These are phyloP conservation scores for Megaptera novaeangliae DNA, from an alignment of 2,113 vertebrate species.

Conservation along the genomic window DNA sequence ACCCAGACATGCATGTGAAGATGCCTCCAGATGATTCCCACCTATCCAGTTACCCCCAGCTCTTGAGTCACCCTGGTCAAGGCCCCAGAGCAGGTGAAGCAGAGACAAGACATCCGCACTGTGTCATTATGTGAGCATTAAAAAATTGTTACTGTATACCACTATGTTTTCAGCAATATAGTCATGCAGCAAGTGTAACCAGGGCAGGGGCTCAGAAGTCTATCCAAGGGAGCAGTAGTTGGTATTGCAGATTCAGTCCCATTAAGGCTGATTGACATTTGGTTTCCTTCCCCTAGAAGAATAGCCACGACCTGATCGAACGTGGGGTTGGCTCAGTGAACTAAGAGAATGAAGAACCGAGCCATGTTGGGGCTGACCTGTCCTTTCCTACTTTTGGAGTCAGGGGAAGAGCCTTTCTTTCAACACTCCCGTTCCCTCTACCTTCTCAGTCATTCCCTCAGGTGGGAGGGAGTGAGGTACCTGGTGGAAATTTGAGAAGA, in stretches of 20 bases:
- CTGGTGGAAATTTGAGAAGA: not conserved
- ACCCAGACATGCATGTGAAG: not conserved
- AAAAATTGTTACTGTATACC: not conserved
- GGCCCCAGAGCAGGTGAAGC: not conserved
- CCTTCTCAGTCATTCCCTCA: not conserved
- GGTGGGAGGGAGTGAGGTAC: not conserved
- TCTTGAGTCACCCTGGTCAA: too few species aligned
- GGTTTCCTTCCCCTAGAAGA: not conserved
- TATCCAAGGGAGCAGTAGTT: accelerated
- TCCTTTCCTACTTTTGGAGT: too few species aligned
- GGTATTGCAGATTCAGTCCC: not conserved
- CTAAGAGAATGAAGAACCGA: not conserved
- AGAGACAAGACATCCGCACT: not conserved
- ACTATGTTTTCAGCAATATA: not conserved
- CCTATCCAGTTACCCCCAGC: not conserved
- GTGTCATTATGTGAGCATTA: not conserved
- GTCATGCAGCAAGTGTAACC: not conserved
- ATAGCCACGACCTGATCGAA: not conserved
- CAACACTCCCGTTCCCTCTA: not conserved
- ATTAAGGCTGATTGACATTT: too few species aligned
- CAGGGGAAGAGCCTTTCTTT: not conserved
- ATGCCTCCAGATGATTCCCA: not conserved
- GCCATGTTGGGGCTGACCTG: not conserved
- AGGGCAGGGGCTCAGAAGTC: not conserved
- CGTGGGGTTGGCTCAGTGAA: not conserved